These are phyloP conservation scores for Thalassoma bifasciatum DNA, from an alignment of 2,113 vertebrate genomes.

Conservation along the genomic window DNA sequence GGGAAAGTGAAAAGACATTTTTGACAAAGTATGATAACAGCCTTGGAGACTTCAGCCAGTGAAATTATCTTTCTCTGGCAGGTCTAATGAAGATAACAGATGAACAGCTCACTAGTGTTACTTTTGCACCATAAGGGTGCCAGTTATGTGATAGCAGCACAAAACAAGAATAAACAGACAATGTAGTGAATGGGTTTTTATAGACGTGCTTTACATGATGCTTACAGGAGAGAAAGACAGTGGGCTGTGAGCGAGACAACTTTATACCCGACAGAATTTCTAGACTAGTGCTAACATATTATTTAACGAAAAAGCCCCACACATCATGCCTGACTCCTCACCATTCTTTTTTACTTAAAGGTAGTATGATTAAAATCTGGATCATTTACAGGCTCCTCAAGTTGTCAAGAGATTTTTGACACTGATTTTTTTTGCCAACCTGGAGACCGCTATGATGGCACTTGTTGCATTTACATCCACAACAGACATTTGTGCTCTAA, in stretches of 20 bases:
- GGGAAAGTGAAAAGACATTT: conserved; percentile 11
- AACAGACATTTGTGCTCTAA: too few species aligned
- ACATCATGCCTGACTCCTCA: too few species aligned
- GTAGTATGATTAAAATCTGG: too few species aligned
- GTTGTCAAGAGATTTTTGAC: too few species aligned
- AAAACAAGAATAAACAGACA: background rate
- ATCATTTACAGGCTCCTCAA: too few species aligned
- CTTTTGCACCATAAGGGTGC: background rate
- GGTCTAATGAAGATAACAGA: background rate
- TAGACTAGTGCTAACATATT: too few species aligned
- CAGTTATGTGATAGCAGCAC: background rate
- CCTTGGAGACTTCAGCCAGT: conserved; percentile 3
- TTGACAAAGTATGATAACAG: conserved; percentile 13
- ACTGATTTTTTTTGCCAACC: too few species aligned
- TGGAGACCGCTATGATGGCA: too few species aligned
- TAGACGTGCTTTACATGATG: background rate
- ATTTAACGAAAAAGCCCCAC: too few species aligned
- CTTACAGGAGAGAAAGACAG: background rate
- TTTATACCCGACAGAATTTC: background rate
- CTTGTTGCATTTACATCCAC: too few species aligned
- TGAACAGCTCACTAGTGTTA: background rate
- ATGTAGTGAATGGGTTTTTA: background rate
- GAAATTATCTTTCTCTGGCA: background rate
- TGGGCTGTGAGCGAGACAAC: background rate
- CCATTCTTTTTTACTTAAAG: too few species aligned